Base-by-base conservation (phyloP, 2,113 vertebrate species). In the Corythoichthys haematopterus region DNA sequence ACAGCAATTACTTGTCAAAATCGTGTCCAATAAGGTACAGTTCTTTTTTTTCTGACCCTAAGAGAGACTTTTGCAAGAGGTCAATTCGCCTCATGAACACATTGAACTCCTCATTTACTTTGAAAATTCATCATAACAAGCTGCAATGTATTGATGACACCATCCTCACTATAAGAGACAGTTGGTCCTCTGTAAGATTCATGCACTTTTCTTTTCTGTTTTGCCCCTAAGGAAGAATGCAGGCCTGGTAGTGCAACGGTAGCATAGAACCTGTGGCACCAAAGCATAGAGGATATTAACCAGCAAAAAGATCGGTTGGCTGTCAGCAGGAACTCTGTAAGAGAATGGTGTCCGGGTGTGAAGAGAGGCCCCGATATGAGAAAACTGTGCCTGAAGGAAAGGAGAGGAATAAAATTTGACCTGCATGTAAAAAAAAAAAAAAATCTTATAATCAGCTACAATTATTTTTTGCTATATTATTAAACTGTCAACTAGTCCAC, bases 261-360 rank as follows among this genome's bases (percentile, higher is more conserved):
- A 95, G 85, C 94, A 95, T 66, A 98, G 51, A 67, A 93, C 88
- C 88, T 98, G 96, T 67, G 96, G 95, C n/a, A 96, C 81, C 65
- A 94, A 60, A 69, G 92, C 91, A 1, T 95, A 95, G 47, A 94
- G 84, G 67, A 94, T 3, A 70, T 98, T 98, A 80, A 95, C 37
- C 59, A 90, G 73, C 78, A 97, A 80, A 78, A 98, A 97, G 63
- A 93, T 65, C 13, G 77, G 56, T 83, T 94, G 94, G 47, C 89
- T 88, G 51, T 92, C 92, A 67, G 92, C 90, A 2, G 96, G 95
- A 47, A 98, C 95, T 89, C 96, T 89, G 92, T 94, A 94, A 76
- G 91, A 89, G 83, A 97, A 95, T 2, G 96, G 95, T 0, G 96
- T 98, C 85, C 96, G 91, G 35, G 95, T 96, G 81, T 98, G 96